Conservation (phyloP, 2,888 invertebrate species). For the Calameuta idolon region DNA sequence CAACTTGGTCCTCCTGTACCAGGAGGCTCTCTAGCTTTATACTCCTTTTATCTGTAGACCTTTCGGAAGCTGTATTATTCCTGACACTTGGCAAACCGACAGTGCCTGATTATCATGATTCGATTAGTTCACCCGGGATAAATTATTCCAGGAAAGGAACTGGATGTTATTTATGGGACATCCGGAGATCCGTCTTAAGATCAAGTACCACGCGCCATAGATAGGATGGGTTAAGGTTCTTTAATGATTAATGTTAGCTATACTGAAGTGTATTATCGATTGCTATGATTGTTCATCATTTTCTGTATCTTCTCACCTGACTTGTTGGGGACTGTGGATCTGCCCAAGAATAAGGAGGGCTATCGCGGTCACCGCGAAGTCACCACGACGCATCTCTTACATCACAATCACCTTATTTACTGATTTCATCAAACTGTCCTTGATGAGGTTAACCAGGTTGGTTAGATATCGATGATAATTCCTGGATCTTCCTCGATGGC, state of each 20-base stretch:
- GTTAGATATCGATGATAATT: background rate
- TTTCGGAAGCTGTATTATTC: background rate
- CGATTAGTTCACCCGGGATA: background rate
- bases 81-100: background rate
- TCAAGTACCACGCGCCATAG: background rate
- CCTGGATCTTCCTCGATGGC: background rate
- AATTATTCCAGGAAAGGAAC: background rate
- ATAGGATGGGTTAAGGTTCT: background rate
- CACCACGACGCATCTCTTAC: slow-evolving; percentile 67
- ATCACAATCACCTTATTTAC: slow-evolving; percentile 62
- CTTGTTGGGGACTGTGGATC: slow-evolving; percentile 59
- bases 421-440: slow-evolving; percentile 46
- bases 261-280: background rate
- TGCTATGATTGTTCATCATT: background rate
- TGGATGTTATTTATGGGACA: background rate
- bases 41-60: background rate
- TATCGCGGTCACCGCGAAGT: slow-evolving; percentile 67
- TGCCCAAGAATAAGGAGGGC: slow-evolving; percentile 64
- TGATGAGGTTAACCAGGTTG: background rate
- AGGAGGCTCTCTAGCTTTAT: background rate
- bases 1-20: background rate
- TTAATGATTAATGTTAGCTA: background rate
- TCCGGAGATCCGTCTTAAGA: background rate
- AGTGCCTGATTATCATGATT: background rate
- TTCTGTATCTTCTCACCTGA: slow-evolving; percentile 50